phyloP scores from a whole-genome alignment of 2,888 invertebrate genomes.

The Chalcis sispes region DNA sequence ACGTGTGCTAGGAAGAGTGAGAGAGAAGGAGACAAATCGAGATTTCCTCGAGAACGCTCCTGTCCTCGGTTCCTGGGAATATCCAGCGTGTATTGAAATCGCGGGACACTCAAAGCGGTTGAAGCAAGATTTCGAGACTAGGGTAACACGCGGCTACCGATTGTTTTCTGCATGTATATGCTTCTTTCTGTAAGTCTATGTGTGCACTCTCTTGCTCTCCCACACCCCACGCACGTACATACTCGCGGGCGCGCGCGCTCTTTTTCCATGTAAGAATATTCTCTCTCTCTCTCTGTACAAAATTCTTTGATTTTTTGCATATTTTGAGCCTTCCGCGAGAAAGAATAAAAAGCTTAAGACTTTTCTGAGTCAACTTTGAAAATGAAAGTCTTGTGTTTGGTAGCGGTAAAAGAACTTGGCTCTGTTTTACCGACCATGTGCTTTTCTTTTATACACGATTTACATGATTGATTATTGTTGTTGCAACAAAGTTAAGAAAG shows the following conservation, averaged over 20 bases:
- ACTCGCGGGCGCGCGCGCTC: conserved; percentile 22
- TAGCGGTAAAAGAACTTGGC: background rate
- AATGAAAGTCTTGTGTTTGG: background rate
- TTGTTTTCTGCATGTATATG: background rate
- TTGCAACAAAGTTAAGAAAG: background rate
- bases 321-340: background rate
- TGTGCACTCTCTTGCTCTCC: conserved; percentile 15
- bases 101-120: too few relatives aligned
- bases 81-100: too few relatives aligned
- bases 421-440: conserved; percentile 47
- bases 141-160: conserved; percentile 18
- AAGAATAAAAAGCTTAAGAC: too few relatives aligned
- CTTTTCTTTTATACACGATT: background rate
- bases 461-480: conserved; percentile 4
- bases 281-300: conserved; percentile 25
- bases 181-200: background rate
- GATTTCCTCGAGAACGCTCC: background rate
- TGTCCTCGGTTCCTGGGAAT: background rate
- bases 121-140: background rate
- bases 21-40: background rate
- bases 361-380: too few relatives aligned
- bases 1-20: conserved; percentile 36
- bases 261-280: background rate
- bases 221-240: conserved; percentile 27
- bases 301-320: conserved; percentile 4